phyloP scores from a whole-genome alignment of 2,113 vertebrate genomes.

The Eulemur macaco region DNA sequence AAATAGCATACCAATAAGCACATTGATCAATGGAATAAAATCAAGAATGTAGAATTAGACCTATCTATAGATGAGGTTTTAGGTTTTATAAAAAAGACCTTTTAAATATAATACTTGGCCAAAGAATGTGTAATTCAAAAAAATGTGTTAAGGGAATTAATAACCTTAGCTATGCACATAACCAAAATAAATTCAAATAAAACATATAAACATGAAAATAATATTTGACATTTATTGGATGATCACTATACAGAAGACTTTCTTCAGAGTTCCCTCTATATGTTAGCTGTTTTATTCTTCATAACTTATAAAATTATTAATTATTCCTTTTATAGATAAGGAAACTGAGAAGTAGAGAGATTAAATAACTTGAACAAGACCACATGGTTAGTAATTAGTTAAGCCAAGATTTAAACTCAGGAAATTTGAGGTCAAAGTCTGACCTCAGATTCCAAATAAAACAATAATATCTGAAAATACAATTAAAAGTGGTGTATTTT shows the following conservation, averaged over 20 bases:
- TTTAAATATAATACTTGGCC: neutral
- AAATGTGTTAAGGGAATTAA: neutral
- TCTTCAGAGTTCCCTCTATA: neutral
- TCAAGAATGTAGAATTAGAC: neutral
- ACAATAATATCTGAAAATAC: neutral
- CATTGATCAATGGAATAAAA: neutral
- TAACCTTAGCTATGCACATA: neutral
- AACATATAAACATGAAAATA: neutral
- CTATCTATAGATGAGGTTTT: neutral
- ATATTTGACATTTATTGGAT: neutral
- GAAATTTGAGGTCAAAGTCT: neutral
- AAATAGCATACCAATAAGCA: neutral
- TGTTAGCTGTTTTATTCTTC: neutral
- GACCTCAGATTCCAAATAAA: neutral
- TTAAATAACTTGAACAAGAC: neutral
- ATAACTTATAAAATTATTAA: neutral
- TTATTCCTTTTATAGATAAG: neutral
- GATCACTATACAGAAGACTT: neutral
- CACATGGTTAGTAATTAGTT: neutral
- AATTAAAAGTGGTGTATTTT: neutral
- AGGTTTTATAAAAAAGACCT: neutral
- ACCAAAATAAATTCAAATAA: neutral
- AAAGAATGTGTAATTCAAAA: neutral
- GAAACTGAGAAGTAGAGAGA: neutral
- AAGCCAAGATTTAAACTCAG: neutral